These are phyloP conservation scores for Microctonus hyperodae DNA, from an alignment of 2,888 invertebrate genomes.

Conservation along the genomic window DNA sequence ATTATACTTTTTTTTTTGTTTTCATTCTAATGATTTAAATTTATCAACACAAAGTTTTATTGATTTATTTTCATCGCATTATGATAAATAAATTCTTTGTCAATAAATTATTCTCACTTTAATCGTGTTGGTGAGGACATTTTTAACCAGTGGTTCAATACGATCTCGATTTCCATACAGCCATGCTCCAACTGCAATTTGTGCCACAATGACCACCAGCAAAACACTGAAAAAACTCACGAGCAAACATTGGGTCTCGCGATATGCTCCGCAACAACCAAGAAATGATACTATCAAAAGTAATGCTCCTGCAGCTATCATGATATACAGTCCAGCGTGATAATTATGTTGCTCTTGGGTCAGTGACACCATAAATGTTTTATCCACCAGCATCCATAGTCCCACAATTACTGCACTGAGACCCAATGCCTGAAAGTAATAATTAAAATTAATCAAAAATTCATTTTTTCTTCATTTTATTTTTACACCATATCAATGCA, in stretches of 20 bases:
- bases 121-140: slow-evolving; percentile 55
- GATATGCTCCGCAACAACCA: slow-evolving; percentile 84
- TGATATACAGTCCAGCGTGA: slow-evolving; percentile 75
- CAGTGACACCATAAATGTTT: slow-evolving; percentile 75
- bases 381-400: slow-evolving; percentile 81
- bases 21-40: too few relatives aligned
- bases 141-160: slow-evolving; percentile 71
- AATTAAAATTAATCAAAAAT: neutral
- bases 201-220: slow-evolving; percentile 78
- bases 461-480: too few relatives aligned
- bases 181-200: slow-evolving; percentile 81
- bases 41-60: too few relatives aligned
- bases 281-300: slow-evolving; percentile 80
- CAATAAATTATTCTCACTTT: too few relatives aligned
- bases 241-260: slow-evolving; percentile 80
- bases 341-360: slow-evolving; percentile 71
- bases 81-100: too few relatives aligned
- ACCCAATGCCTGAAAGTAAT: slow-evolving; percentile 72
- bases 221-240: slow-evolving; percentile 81
- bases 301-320: slow-evolving; percentile 75
- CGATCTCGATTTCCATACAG: slow-evolving; percentile 75
- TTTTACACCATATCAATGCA: too few relatives aligned
- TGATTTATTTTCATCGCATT: too few relatives aligned
- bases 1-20: too few relatives aligned
- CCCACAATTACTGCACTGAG: slow-evolving; percentile 73